Percentiles rank a stretch among this genome's conserved stretches.
Conservation (phyloP, 2,113 vertebrate species). For the Anhinga rufa region DNA sequence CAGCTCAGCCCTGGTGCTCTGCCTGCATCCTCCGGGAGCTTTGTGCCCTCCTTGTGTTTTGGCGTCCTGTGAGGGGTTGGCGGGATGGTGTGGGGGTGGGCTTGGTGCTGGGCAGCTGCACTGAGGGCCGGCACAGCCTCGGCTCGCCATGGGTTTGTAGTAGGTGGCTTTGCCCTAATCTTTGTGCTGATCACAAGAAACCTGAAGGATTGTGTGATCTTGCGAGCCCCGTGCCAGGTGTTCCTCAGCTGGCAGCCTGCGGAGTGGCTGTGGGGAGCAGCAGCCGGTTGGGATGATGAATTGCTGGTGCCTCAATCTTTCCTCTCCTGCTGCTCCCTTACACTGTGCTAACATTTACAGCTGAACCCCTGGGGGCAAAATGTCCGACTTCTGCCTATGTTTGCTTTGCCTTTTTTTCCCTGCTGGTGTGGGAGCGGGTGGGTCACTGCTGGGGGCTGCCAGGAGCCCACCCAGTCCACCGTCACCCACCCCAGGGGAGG, state of each 20-base stretch:
- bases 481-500: not conserved
- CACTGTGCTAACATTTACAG: not conserved
- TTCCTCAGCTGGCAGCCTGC: not conserved
- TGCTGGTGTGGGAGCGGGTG: not conserved
- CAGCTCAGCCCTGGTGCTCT: not conserved
- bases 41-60: not conserved
- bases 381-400: not conserved
- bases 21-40: not conserved
- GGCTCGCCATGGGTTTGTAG: accelerated
- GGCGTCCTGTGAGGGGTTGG: accelerated
- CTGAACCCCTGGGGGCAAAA: not conserved
- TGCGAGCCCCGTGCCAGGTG: not conserved
- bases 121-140: not conserved
- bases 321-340: not conserved
- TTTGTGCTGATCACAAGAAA: not conserved
- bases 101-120: not conserved
- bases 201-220: not conserved
- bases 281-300: not conserved
- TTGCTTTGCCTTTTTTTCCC: not conserved
- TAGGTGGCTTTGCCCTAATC: not conserved
- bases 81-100: not conserved
- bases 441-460: not conserved
- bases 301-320: not conserved
- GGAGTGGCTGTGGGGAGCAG: not conserved
- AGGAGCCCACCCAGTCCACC: not conserved